Evolutionary conservation across 1,140 invertebrate genomes (phyloP), one percentile per base, ranked within the genome.

Genomic region (Drosophila micromelanica): DNA sequence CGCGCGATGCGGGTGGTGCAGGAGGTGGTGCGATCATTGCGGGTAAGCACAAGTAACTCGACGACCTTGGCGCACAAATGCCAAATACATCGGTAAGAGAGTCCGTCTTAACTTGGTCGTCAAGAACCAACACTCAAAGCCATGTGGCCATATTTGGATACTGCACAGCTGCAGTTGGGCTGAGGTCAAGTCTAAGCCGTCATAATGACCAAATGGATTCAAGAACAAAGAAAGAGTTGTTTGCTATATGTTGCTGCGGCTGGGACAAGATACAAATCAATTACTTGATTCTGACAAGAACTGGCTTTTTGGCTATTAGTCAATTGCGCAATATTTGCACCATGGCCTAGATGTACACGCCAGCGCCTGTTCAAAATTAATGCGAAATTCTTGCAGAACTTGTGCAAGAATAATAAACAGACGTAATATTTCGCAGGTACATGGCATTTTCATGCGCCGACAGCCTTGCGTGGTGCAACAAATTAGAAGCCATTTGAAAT

Each of bases 1-100:
- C 76, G 91, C 9, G 91, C 91, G 32, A 92, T 92, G 91, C 85
- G 89, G 23, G 91, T 92, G 57, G 91, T 92, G 43, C 91, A 92
- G 77, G 91, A 92, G 73, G 91, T 92, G 62, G 91, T 92, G 62
- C 61, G 91, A 51, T 91, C 87, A 63, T 60, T 92, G 52, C 79
- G 91, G 71, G 91, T 92, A 78, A 92, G 91, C 78, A 40, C 37
- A 32, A 27, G 32, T 46, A 49, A 54, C 43, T 37, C 2, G 48
- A n/a, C 52, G 40, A 57, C 68, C 69, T 64, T 76, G 48, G 35
- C n/a, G 15, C n/a, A 43, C 17, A 64, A 48, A 64, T 45, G 55
- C 27, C 64, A 73, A 51, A 61, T 60, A 59, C 57, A 61, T 42
- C 48, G 42, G 48, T 32, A 12, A 46, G n/a, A 35, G 8, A 32